Evolutionary conservation across 2,113 vertebrate genomes (phyloP).

Genomic region (Cervus canadensis): DNA sequence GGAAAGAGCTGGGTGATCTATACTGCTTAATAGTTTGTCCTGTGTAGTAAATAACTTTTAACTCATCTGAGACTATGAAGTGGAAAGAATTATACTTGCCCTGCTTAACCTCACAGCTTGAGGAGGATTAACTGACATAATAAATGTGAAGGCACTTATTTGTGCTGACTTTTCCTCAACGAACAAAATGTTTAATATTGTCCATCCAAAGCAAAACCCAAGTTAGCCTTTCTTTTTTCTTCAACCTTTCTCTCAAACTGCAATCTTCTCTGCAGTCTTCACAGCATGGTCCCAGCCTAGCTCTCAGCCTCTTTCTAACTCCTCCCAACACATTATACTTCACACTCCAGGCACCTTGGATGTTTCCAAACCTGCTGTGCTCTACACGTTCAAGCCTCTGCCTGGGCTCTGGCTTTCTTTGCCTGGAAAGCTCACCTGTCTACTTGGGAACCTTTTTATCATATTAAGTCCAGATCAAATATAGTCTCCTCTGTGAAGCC

Average conservation of each 20-base stretch:
- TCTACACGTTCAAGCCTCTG: neutral
- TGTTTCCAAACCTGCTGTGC: neutral
- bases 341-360: neutral
- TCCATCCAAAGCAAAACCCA: constrained; percentile 9
- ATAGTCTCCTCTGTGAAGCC: neutral
- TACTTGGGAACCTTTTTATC: neutral
- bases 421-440: neutral
- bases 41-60: neutral
- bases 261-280: neutral
- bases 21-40: constrained; percentile 25
- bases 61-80: neutral
- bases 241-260: neutral
- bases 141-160: neutral
- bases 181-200: neutral
- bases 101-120: neutral
- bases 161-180: neutral
- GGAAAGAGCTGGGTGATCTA: neutral
- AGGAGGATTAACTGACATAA: neutral
- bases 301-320: neutral
- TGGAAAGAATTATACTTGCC: neutral
- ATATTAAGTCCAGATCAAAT: neutral
- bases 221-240: neutral
- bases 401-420: neutral
- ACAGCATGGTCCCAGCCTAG: neutral
- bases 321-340: neutral